These are phyloP conservation scores for Phania funesta DNA, from an alignment of 2,888 invertebrate species.

Conservation along the genomic window DNA sequence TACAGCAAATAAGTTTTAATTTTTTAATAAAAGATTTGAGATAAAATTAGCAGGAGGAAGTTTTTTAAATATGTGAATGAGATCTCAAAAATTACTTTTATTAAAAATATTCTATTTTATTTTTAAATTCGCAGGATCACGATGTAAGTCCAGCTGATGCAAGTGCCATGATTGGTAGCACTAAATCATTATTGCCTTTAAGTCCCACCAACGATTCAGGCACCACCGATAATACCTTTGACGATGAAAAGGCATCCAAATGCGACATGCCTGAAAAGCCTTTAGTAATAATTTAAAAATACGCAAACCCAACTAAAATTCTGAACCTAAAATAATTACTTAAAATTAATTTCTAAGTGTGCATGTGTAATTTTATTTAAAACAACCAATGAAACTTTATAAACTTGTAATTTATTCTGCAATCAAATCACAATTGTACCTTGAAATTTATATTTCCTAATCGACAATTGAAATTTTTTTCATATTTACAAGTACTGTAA, in stretches of 20 bases:
- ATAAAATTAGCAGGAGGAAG: no score
- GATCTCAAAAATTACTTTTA: not conserved
- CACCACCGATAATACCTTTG: constrained; percentile 73
- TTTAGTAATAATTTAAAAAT: constrained; percentile 76
- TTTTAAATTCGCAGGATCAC: constrained; percentile 60
- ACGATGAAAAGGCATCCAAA: constrained; percentile 76
- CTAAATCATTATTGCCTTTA: constrained; percentile 78
- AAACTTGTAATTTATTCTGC: constrained; percentile 22
- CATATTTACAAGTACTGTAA: constrained; percentile 2
- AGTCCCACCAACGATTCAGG: constrained; percentile 76
- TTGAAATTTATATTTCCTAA: constrained; percentile 25
- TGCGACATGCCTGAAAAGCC: constrained; percentile 78
- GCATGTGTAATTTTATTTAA: constrained; percentile 32
- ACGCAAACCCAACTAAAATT: constrained; percentile 18
- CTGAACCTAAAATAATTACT: no score
- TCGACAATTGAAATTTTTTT: not conserved
- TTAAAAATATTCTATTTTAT: not conserved
- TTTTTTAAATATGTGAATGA: no score
- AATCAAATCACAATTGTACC: constrained; percentile 61
- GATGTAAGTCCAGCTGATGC: constrained; percentile 71
- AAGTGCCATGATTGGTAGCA: constrained; percentile 79
- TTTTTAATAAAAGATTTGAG: no score
- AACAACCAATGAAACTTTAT: not conserved
- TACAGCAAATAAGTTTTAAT: no score
- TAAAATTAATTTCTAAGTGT: constrained; percentile 39